phyloP scores from a whole-genome alignment of 1,140 invertebrate species.

The Saxidomus purpurata region DNA sequence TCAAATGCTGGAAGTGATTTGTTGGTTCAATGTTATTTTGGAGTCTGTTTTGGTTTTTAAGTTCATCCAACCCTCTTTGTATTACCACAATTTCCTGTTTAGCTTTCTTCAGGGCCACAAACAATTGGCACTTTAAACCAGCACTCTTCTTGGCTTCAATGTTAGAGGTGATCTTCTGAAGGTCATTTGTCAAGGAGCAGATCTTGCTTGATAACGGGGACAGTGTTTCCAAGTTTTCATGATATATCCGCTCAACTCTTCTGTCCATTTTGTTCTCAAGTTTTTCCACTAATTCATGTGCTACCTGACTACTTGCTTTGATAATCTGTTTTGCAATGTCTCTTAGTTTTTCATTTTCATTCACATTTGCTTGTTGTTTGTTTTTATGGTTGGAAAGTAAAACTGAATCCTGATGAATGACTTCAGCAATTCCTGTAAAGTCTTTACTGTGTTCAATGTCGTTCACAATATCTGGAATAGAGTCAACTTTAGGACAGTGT shows the following conservation, averaged over 20 bases:
- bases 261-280: not conserved
- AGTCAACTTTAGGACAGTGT: not conserved
- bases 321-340: not conserved
- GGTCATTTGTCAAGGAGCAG: not conserved
- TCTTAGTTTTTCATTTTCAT: not conserved
- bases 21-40: not conserved
- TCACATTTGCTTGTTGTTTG: not conserved
- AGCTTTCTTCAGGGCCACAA: not conserved
- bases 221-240: not conserved
- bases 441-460: not conserved
- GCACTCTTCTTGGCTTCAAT: not conserved
- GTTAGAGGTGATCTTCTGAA: not conserved
- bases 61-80: not conserved
- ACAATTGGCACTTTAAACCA: not conserved
- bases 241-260: not conserved
- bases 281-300: not conserved
- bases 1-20: not conserved
- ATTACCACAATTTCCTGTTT: not conserved
- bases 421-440: not conserved
- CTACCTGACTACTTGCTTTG: not conserved
- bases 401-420: not conserved
- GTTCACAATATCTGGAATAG: not conserved
- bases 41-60: not conserved
- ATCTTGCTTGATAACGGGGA: not conserved
- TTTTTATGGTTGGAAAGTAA: not conserved